Evolutionary conservation across 2,113 vertebrate genomes (phyloP).

Genomic region (Pipra filicauda): DNA sequence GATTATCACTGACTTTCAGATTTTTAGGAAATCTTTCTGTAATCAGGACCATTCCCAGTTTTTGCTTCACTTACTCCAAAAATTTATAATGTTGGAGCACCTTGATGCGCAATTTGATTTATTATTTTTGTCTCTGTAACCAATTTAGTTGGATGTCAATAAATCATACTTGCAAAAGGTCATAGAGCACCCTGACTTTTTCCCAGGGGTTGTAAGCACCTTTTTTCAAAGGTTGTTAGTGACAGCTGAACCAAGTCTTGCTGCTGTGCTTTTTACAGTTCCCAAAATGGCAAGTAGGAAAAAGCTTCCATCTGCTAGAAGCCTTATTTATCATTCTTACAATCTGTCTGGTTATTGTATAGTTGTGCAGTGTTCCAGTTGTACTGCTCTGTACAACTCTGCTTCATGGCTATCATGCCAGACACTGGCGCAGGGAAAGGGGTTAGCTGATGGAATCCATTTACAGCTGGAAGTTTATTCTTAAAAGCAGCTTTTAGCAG

Average conservation of each 20-base stretch:
- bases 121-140: constrained; percentile 51
- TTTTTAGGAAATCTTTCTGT: background rate
- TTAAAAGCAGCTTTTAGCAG: background rate
- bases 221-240: background rate
- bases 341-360: background rate
- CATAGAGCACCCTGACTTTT: constrained; percentile 12
- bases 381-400: background rate
- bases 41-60: background rate
- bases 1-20: background rate
- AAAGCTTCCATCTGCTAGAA: background rate
- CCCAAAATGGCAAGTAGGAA: background rate
- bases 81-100: background rate
- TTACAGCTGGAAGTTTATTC: background rate
- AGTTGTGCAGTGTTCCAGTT: background rate
- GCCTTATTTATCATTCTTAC: background rate
- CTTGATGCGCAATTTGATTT: background rate
- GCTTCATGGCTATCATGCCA: background rate
- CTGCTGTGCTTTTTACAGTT: background rate
- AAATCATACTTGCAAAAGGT: constrained; percentile 49
- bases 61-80: constrained; percentile 9
- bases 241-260: background rate
- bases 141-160: constrained; percentile 46
- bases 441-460: background rate
- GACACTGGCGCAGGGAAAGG: background rate
- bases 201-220: background rate